phyloP scores from a whole-genome alignment of 2,888 invertebrate genomes.

The Idaea dimidiata region DNA sequence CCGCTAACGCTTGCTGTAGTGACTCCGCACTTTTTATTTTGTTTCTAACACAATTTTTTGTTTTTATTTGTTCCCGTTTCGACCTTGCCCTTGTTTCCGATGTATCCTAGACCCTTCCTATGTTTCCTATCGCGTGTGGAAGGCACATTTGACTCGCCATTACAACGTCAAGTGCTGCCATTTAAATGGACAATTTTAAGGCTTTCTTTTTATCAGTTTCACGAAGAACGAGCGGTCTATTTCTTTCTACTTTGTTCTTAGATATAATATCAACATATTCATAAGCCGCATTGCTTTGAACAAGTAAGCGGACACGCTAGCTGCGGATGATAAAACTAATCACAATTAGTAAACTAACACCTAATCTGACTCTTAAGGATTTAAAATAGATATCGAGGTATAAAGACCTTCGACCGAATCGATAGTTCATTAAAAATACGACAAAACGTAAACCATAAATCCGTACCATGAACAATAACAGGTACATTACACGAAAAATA shows the following conservation, averaged over 20 bases:
- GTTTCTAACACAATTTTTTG: constrained; percentile 36
- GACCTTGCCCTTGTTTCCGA: constrained; percentile 42
- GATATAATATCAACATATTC: not conserved
- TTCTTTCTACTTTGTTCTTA: not conserved
- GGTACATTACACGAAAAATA: constrained; percentile 34
- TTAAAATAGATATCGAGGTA: not conserved
- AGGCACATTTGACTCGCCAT: constrained; percentile 17
- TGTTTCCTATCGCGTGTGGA: constrained; percentile 42
- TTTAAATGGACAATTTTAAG: not conserved
- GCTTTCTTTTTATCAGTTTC: not conserved
- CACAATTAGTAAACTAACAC: not conserved
- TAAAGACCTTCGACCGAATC: not conserved
- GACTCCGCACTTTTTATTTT: constrained; percentile 49
- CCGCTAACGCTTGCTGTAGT: constrained; percentile 28
- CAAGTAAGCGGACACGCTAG: constrained; percentile 69
- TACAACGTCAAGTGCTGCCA: not conserved
- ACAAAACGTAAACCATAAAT: not conserved
- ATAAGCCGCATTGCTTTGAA: constrained; percentile 31
- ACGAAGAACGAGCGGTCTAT: not conserved
- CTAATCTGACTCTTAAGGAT: not conserved
- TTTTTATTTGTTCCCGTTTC: constrained; percentile 40
- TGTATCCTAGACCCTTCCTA: constrained; percentile 38
- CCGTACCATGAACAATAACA: not conserved
- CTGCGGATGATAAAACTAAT: constrained; percentile 24
- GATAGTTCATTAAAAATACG: not conserved